A percentile compares a stretch with the other conserved stretches of the same genome.
Conservation (phyloP, 2,888 invertebrate genomes). For the Sphinx pinastri region DNA sequence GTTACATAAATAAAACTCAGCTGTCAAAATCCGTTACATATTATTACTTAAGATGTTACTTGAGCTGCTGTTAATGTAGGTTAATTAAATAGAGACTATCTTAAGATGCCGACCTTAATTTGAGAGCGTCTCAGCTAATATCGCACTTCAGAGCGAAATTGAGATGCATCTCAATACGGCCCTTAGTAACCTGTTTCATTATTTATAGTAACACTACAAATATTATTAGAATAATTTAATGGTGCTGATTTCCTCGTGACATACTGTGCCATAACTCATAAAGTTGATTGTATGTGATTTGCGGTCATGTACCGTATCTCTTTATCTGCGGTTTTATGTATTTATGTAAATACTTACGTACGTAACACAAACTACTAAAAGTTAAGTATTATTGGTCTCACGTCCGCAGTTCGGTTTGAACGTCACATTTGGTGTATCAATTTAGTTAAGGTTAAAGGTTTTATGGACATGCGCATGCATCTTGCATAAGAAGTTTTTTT, state of each 20-base stretch:
- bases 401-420: not conserved
- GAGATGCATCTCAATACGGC: too few relatives aligned
- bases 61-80: too few relatives aligned
- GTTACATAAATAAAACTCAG: too few relatives aligned
- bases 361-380: not conserved
- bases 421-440: not conserved
- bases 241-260: not conserved
- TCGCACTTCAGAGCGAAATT: too few relatives aligned
- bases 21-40: too few relatives aligned
- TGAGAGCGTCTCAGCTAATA: too few relatives aligned
- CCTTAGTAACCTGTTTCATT: too few relatives aligned
- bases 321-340: constrained; percentile 24
- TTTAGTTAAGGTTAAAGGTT: too few relatives aligned
- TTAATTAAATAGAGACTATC: too few relatives aligned
- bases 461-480: not conserved
- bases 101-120: too few relatives aligned
- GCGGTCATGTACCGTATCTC: constrained; percentile 9
- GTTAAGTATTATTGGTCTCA: not conserved
- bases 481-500: not conserved
- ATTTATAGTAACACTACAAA: not conserved
- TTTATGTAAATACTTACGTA: not conserved
- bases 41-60: too few relatives aligned
- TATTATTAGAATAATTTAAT: not conserved
- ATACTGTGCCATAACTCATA: constrained; percentile 1
- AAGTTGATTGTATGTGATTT: constrained; percentile 25